phyloP scores from a whole-genome alignment of 2,113 vertebrate species.

The Brachypodius melanocephalos region DNA sequence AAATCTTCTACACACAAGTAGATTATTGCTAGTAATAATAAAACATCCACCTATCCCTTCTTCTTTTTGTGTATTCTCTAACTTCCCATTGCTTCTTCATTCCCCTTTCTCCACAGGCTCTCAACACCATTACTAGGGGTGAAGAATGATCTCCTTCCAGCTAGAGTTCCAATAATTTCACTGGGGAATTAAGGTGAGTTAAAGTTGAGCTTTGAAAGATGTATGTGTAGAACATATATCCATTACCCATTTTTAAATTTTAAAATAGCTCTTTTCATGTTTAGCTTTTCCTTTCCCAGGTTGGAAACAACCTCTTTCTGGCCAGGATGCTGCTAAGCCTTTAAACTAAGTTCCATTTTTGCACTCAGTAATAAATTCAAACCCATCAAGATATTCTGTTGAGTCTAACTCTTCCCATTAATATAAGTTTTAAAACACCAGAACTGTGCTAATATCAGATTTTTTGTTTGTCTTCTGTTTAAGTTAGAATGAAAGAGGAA shows the following conservation, averaged over 20 bases:
- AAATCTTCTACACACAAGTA: neutral
- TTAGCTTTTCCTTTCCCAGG: neutral
- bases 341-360: neutral
- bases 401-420: neutral
- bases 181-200: constrained; percentile 12
- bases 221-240: neutral
- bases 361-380: neutral
- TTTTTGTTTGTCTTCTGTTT: neutral
- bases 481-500: neutral
- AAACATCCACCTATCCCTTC: neutral
- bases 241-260: neutral
- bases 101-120: constrained; percentile 29
- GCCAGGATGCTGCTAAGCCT: neutral
- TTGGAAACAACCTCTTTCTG: neutral
- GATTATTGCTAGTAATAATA: neutral
- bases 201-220: neutral
- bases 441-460: neutral
- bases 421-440: neutral
- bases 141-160: neutral
- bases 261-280: neutral
- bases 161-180: neutral
- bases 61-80: neutral
- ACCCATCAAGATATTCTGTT: neutral
- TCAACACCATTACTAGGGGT: neutral
- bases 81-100: neutral